These are phyloP conservation scores for Anthoscopus minutus DNA, from an alignment of 2,113 vertebrate species.

Conservation along the genomic window DNA sequence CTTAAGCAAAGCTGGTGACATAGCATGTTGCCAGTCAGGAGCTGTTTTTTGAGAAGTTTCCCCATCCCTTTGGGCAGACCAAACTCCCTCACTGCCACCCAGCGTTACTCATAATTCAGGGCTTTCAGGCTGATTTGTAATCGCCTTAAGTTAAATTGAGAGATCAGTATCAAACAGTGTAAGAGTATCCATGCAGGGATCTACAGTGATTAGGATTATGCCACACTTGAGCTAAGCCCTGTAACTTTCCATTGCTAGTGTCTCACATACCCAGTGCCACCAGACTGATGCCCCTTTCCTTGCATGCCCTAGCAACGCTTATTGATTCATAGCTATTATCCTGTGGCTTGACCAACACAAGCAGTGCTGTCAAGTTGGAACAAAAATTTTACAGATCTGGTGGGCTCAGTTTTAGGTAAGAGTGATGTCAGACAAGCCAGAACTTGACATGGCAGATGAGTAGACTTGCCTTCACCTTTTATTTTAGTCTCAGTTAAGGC, in stretches of 20 bases:
- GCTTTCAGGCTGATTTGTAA: neutral
- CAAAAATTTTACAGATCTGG: neutral
- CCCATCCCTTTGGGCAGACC: neutral
- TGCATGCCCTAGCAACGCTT: neutral
- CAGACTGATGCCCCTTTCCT: neutral
- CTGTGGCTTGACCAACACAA: neutral
- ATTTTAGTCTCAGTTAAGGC: neutral
- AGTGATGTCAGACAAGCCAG: neutral
- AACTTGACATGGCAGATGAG: neutral
- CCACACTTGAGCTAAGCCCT: neutral
- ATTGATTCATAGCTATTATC: neutral
- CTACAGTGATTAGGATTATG: neutral
- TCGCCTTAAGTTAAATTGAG: neutral
- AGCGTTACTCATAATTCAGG: neutral
- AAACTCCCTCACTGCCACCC: neutral
- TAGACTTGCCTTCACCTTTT: neutral
- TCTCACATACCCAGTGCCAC: neutral
- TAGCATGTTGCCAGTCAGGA: neutral
- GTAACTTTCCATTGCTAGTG: neutral
- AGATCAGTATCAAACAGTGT: neutral
- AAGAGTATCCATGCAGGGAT: neutral
- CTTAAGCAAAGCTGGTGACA: neutral
- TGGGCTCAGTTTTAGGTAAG: neutral
- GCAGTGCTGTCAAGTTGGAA: neutral
- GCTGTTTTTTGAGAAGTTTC: neutral